Conservation (phyloP, 2,113 vertebrate species). For the Calonectris borealis region DNA sequence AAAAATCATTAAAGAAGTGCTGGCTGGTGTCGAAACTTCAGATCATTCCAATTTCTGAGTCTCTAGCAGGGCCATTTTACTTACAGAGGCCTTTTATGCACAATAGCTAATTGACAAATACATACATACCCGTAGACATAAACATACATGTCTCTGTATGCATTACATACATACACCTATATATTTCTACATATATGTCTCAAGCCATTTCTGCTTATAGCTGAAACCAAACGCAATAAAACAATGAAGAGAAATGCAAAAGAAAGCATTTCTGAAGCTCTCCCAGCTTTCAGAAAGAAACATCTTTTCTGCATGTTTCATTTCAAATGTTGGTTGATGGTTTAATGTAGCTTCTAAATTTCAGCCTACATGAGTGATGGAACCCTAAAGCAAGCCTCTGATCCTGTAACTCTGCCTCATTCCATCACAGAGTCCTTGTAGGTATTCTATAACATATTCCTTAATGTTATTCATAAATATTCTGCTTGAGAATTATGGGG, state of each 20-base stretch:
- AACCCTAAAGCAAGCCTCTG: neutral
- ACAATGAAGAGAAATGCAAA: neutral
- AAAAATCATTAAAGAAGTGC: neutral
- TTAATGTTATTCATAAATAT: neutral
- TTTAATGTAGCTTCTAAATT: neutral
- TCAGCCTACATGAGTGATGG: neutral
- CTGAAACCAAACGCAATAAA: neutral
- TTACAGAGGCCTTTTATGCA: rapidly evolving
- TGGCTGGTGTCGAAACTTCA: neutral
- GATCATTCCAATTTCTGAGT: neutral
- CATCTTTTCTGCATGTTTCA: neutral
- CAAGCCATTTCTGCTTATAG: neutral
- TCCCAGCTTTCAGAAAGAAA: neutral
- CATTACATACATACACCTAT: too few species aligned
- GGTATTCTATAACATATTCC: neutral
- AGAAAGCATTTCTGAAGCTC: neutral
- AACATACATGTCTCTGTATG: neutral
- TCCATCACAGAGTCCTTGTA: neutral
- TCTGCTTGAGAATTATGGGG: neutral
- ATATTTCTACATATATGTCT: neutral
- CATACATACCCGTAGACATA: neutral
- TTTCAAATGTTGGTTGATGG: neutral
- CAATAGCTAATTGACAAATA: neutral
- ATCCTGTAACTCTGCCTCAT: neutral
- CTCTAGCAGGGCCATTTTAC: neutral